Percentiles rank a stretch among this genome's conserved stretches.
Evolutionary conservation across 2,797 vertebrate genomes (phyloP).

Genomic region (Sarcoramphus papa): DNA sequence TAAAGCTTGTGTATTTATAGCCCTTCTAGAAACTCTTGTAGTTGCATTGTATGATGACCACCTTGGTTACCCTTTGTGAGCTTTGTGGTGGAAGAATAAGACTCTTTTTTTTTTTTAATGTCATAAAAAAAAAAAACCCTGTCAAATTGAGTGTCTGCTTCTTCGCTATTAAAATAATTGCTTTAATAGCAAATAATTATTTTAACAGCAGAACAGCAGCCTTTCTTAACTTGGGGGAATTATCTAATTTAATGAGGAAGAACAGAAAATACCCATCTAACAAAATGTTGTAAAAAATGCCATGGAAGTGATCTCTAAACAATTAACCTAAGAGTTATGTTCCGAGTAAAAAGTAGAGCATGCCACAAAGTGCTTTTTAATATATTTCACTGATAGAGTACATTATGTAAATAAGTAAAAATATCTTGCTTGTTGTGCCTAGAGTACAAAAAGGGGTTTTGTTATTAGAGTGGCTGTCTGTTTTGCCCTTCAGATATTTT

Average conservation of each 20-base stretch:
- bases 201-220: slow-evolving; percentile 40
- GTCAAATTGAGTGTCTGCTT: slow-evolving; percentile 49
- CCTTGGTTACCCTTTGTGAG: slow-evolving; percentile 6
- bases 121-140: slow-evolving; percentile 35
- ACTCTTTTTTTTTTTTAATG: background rate
- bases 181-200: slow-evolving; percentile 64
- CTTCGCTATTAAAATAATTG: slow-evolving; percentile 57
- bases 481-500: slow-evolving; percentile 34
- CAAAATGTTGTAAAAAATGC: slow-evolving; percentile 57
- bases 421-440: slow-evolving; percentile 22
- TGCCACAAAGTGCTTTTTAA: slow-evolving; percentile 61
- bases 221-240: slow-evolving; percentile 55
- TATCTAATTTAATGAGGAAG: slow-evolving; percentile 51
- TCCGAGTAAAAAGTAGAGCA: slow-evolving; percentile 56
- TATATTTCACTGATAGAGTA: slow-evolving; percentile 36
- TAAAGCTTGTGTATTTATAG: slow-evolving; percentile 38
- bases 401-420: slow-evolving; percentile 64
- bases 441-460: background rate
- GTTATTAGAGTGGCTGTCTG: background rate
- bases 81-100: background rate
- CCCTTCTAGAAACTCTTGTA: background rate
- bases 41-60: background rate
- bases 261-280: slow-evolving; percentile 64
- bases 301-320: slow-evolving; percentile 66
- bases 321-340: slow-evolving; percentile 68